Evolutionary conservation across 92 coral and sea anemone genomes (phyloP).

Genomic region (Parazoanthus atlanticus): DNA sequence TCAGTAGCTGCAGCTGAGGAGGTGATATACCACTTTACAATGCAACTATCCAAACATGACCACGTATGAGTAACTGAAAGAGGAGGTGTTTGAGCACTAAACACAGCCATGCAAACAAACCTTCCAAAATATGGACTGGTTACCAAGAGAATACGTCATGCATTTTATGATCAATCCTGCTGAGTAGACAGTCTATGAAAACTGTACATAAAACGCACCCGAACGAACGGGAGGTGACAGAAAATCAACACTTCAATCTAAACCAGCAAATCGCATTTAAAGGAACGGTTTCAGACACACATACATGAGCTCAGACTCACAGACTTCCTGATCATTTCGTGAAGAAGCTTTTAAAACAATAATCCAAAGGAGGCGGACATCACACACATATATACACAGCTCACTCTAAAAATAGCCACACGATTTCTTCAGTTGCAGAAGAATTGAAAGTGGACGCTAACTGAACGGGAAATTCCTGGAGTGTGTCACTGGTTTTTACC

Average conservation of each 20-base stretch:
- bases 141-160: not conserved
- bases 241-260: not conserved
- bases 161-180: not conserved
- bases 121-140: not conserved
- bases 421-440: not conserved
- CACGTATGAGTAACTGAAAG: not conserved
- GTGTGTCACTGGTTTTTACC: not conserved
- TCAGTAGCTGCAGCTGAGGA: no score
- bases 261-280: not conserved
- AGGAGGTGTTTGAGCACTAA: not conserved
- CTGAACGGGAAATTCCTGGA: not conserved
- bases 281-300: not conserved
- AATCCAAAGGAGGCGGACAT: not conserved
- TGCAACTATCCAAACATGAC: not conserved
- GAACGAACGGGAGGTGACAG: not conserved
- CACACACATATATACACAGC: not conserved
- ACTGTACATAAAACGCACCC: not conserved
- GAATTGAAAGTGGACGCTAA: not conserved
- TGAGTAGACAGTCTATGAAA: no score
- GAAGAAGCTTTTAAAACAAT: not conserved
- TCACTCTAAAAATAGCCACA: not conserved
- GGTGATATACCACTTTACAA: no score
- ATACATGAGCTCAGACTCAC: not conserved
- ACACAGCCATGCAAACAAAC: not conserved
- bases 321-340: not conserved